Evolutionary conservation across 1,140 invertebrate species (phyloP), one percentile per base, ranked within the genome.

Genomic region (Papilio polytes): DNA sequence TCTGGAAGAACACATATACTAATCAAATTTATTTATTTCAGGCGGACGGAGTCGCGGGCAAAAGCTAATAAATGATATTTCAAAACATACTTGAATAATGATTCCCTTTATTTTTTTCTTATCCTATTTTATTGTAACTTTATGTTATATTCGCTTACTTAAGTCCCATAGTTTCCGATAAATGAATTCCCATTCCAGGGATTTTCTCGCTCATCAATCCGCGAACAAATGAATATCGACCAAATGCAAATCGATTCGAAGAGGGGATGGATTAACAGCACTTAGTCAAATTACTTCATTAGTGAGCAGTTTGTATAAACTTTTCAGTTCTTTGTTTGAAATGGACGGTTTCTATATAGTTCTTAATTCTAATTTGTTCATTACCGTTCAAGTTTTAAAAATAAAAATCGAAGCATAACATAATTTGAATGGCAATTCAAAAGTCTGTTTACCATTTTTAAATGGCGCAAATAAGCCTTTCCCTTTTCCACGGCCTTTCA

Each of bases 181-280:
- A 66, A 66, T 66, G 63, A 66, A 66, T 66, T 66, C 63, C 22
- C 63, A 66, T 66, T 66, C 36, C 36, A 66, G 63, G 44, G 74
- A 53, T 76, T 51, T 31, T 48, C 20, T 3, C 44, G 44, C 48
- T 76, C 74, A 76, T 51, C 44, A 76, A 22, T 76, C 20, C 20
- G n/a, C 46, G 74, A 76, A 76, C 44, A 51, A 76, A 76, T 76
- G 74, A 76, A 76, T 51, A 46, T 76, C 74, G 63, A 66, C 63
- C 63, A 66, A 76, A 76, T 76, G 74, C 74, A 76, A 76, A 76
- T 76, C 74, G 74, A 76, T 76, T 53, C 44, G 44, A 44, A 18
- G 41, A 66, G 74, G 73, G 74, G 74, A 76, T 76, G 74, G 74
- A 76, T 78, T 78, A 78, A 78, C 53, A 78, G 76, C 76, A 78